phyloP scores from a whole-genome alignment of 1,140 invertebrate species.

The Drosophila pseudoananassae region DNA sequence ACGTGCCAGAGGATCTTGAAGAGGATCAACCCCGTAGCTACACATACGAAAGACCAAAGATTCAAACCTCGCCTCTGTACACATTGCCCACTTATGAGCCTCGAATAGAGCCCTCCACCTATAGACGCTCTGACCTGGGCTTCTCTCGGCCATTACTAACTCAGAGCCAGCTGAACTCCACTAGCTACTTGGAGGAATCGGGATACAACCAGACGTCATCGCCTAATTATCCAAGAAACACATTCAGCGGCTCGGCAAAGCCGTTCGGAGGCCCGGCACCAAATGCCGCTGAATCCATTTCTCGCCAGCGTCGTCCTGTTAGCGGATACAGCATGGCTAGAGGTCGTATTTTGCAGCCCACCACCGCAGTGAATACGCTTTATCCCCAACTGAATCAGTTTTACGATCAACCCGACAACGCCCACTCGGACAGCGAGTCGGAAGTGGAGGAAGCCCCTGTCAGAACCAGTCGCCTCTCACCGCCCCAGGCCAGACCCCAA shows the following conservation, averaged over 20 bases:
- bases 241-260: conserved; percentile 46
- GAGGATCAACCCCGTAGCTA: conserved; percentile 42
- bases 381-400: conserved; percentile 65
- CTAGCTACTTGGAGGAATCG: conserved; percentile 47
- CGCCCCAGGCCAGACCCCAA: conserved; percentile 45
- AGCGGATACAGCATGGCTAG: conserved; percentile 17
- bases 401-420: conserved; percentile 41
- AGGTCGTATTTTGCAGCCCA: conserved; percentile 51
- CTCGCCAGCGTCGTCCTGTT: conserved; percentile 26
- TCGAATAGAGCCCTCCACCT: conserved; percentile 24
- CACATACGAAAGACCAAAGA: conserved; percentile 55
- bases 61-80: conserved; percentile 2
- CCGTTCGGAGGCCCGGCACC: conserved; percentile 25
- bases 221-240: conserved; percentile 24
- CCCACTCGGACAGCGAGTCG: conserved; percentile 42
- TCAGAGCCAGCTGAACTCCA: conserved; percentile 62
- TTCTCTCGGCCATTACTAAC: conserved; percentile 32
- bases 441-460: conserved; percentile 25
- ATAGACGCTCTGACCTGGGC: conserved; percentile 30
- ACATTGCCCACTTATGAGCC: conserved; percentile 37
- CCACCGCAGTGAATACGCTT: conserved; percentile 35
- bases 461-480: conserved; percentile 28
- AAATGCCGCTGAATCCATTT: not conserved
- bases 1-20: conserved; percentile 11
- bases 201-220: conserved; percentile 13